phyloP scores from a whole-genome alignment of 1,140 invertebrate species.

The Eupristina koningsbergeri region DNA sequence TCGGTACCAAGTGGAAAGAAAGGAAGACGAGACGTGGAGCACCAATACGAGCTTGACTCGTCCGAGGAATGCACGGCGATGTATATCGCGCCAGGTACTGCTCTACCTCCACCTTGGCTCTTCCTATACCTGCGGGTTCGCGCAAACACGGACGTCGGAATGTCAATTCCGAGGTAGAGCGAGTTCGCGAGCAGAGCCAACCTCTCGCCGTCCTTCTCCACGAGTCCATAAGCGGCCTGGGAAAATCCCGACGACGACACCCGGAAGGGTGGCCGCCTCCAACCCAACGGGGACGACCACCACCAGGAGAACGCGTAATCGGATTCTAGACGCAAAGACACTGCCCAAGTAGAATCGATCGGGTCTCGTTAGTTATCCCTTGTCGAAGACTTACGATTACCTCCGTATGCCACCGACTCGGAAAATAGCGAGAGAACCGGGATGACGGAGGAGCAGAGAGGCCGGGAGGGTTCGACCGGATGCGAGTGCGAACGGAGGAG shows the following conservation, averaged over 20 bases:
- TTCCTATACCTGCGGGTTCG: background rate
- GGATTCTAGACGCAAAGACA: conserved; percentile 5
- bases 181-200: too few species aligned
- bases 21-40: background rate
- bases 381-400: conserved; percentile 43
- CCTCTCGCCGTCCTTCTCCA: background rate
- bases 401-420: background rate
- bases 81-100: background rate
- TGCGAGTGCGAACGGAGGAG: background rate
- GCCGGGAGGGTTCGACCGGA: background rate
- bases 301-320: background rate
- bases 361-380: conserved; percentile 27
- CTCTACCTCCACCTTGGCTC: too few species aligned
- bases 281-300: too few species aligned
- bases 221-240: background rate
- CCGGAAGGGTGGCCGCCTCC: background rate
- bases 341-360: conserved; percentile 6
- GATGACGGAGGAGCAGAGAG: background rate
- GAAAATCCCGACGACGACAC: background rate
- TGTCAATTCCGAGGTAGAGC: background rate
- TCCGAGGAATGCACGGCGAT: background rate
- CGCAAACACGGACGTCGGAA: background rate
- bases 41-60: background rate
- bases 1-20: background rate
- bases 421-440: background rate